Percentiles rank a stretch among this genome's conserved stretches.
phyloP scores from a whole-genome alignment of 2,888 invertebrate genomes.

The Saturnia japonica region DNA sequence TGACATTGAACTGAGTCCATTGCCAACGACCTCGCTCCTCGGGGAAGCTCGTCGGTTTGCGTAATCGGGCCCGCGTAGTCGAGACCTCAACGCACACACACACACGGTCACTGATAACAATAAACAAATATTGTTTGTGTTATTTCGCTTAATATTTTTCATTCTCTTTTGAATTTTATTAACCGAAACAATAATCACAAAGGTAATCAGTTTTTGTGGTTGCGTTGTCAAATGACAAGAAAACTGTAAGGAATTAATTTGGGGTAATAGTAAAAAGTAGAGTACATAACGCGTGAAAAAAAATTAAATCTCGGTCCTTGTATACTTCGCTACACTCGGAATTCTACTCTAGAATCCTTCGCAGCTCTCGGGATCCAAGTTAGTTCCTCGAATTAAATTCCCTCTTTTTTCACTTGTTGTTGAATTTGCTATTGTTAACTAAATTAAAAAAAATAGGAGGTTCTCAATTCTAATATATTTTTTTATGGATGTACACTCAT shows the following conservation, averaged over 20 bases:
- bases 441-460: no score
- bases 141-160: not conserved
- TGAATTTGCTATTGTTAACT: no score
- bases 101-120: constrained; percentile 26
- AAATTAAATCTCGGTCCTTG: no score
- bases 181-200: not conserved
- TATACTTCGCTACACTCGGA: no score
- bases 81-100: constrained; percentile 28
- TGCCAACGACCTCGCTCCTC: constrained; percentile 81
- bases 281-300: no score
- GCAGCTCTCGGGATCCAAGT: no score
- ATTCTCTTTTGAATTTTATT: not conserved
- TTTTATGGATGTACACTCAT: no score
- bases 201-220: not conserved
- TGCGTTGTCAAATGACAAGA: not conserved
- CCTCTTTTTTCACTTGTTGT: no score
- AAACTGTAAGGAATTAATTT: not conserved
- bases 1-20: constrained; percentile 82
- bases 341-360: no score
- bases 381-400: no score
- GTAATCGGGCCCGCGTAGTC: constrained; percentile 76
- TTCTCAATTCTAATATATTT: no score
- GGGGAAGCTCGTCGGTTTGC: constrained; percentile 77
- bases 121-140: constrained; percentile 22
- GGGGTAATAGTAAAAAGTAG: no score